phyloP scores from a whole-genome alignment of 2,113 vertebrate genomes.

The Gymnorhina tibicen region DNA sequence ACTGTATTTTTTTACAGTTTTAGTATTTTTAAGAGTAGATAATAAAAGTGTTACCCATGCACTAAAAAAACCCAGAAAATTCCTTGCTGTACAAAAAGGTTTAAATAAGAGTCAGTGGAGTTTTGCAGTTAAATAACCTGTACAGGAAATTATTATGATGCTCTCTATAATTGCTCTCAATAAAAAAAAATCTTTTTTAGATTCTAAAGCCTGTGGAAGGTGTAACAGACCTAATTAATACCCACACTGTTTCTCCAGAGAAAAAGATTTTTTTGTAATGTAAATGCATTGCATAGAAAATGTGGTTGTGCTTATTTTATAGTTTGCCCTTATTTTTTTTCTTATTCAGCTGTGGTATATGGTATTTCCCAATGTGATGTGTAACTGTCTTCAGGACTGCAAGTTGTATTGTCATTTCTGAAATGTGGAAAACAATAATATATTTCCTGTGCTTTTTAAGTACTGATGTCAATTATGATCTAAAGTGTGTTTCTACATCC shows the following conservation, averaged over 20 bases:
- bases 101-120: slow-evolving; percentile 28
- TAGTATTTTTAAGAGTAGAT: neutral
- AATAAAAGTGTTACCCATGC: neutral
- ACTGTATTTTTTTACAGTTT: slow-evolving; percentile 10
- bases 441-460: neutral
- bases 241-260: slow-evolving; percentile 50
- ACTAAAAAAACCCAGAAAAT: slow-evolving; percentile 17
- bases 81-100: neutral
- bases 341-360: neutral
- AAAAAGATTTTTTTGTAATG: slow-evolving; percentile 50
- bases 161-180: slow-evolving; percentile 46
- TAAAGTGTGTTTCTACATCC: neutral
- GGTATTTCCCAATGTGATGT: neutral
- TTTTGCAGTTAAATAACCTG: slow-evolving; percentile 48
- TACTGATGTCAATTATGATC: neutral
- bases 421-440: neutral
- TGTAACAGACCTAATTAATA: slow-evolving; percentile 63
- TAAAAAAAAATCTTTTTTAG: slow-evolving; percentile 32
- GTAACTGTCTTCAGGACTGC: neutral
- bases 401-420: neutral
- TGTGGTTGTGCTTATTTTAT: slow-evolving; percentile 37
- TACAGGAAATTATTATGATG: slow-evolving; percentile 52
- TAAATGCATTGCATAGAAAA: slow-evolving; percentile 47
- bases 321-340: neutral
- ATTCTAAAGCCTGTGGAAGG: slow-evolving; percentile 43